These are phyloP conservation scores for Meloe dianella DNA, from an alignment of 2,888 invertebrate species.

Conservation along the genomic window DNA sequence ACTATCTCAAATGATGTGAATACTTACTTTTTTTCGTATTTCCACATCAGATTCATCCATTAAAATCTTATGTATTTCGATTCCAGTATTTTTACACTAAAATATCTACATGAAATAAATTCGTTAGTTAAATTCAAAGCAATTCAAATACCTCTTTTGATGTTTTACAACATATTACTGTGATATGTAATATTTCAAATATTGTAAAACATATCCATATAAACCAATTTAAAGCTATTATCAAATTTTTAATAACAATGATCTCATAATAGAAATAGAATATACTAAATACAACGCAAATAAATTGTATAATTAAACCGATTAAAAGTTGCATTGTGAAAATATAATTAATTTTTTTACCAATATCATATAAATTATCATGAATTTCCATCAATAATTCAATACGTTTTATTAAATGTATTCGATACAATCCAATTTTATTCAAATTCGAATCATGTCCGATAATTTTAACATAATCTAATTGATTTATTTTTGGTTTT, in stretches of 20 bases:
- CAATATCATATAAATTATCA: conserved; percentile 35
- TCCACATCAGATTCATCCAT: conserved; percentile 26
- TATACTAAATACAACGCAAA: conserved; percentile 36
- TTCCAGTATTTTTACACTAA: conserved; percentile 37
- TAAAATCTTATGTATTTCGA: conserved; percentile 38
- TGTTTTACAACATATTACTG: conserved; percentile 39
- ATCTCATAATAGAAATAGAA: conserved; percentile 41
- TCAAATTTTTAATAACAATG: conserved; percentile 30
- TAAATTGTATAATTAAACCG: conserved; percentile 35
- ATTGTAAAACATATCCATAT: conserved; percentile 32
- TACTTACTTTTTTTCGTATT: conserved; percentile 25
- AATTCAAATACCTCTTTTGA: conserved; percentile 34
- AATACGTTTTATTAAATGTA: conserved; percentile 14
- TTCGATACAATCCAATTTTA: background rate
- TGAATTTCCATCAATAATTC: conserved; percentile 38
- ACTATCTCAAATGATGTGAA: no score
- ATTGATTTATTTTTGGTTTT: background rate
- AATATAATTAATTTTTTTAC: conserved; percentile 32
- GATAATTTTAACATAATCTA: background rate
- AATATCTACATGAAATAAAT: conserved; percentile 14
- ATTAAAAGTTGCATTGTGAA: conserved; percentile 39
- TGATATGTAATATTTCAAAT: conserved; percentile 35
- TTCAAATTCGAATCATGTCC: background rate
- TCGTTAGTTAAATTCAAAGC: background rate
- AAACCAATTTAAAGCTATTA: conserved; percentile 34